Evolutionary conservation across 2,888 invertebrate genomes (phyloP).

Genomic region (Ophion ellenae): DNA sequence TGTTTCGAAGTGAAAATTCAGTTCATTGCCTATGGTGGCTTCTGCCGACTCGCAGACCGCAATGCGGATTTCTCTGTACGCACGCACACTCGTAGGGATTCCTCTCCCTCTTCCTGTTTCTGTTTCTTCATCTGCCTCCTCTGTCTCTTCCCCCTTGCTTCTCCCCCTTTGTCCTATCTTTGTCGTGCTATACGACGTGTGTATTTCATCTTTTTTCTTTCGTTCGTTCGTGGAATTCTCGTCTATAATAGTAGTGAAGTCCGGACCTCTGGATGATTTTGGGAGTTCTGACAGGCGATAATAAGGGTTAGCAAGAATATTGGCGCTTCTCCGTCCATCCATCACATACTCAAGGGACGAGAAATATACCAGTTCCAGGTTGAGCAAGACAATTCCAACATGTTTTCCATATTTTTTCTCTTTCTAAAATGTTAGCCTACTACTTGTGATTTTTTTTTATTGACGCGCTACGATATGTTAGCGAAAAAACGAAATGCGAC

Average conservation of each 20-base stretch:
- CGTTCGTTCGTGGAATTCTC: slow-evolving; percentile 29
- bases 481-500: background rate
- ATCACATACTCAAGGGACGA: too few relatives aligned
- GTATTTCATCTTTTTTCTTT: background rate
- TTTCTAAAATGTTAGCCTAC: too few relatives aligned
- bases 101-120: slow-evolving; percentile 20
- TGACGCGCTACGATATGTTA: too few relatives aligned
- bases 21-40: slow-evolving; percentile 57
- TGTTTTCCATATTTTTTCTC: too few relatives aligned
- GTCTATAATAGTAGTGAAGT: slow-evolving; percentile 16
- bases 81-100: slow-evolving; percentile 64
- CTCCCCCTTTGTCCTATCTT: slow-evolving; percentile 3
- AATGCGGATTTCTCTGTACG: slow-evolving; percentile 74
- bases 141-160: slow-evolving; percentile 5
- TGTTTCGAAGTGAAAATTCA: slow-evolving; percentile 57
- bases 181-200: background rate
- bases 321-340: background rate
- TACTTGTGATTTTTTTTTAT: too few relatives aligned
- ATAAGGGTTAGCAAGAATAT: slow-evolving; percentile 3
- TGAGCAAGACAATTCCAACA: too few relatives aligned
- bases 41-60: slow-evolving; percentile 71
- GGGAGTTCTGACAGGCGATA: slow-evolving; percentile 6
- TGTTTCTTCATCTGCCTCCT: background rate
- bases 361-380: too few relatives aligned
- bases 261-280: slow-evolving; percentile 12